phyloP scores from a whole-genome alignment of 2,888 invertebrate genomes.

The Eristalinus aeneus region DNA sequence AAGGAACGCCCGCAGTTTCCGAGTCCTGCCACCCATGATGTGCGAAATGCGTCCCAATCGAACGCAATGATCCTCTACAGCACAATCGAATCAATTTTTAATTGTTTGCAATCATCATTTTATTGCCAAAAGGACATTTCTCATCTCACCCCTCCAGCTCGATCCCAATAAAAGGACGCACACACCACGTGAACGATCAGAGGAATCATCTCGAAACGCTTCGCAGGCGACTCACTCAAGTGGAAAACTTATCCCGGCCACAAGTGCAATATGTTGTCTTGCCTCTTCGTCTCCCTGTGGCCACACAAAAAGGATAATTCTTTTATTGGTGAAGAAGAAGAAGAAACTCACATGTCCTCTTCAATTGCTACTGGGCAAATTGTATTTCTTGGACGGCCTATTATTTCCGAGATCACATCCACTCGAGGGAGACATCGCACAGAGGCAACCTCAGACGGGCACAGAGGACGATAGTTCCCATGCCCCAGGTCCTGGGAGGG shows the following conservation, averaged over 20 bases:
- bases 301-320: conserved; percentile 67
- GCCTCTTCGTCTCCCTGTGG: conserved; percentile 33
- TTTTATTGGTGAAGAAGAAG: conserved; percentile 51
- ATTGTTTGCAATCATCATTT: conserved; percentile 67
- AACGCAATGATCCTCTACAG: conserved; percentile 14
- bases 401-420: conserved; percentile 49
- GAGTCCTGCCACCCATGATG: conserved; percentile 47
- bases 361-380: conserved; percentile 73
- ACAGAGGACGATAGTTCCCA: conserved; percentile 53
- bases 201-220: conserved; percentile 34
- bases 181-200: conserved; percentile 5
- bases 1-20: not conserved
- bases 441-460: conserved; percentile 27
- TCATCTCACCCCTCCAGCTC: conserved; percentile 27
- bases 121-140: conserved; percentile 65
- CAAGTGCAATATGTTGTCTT: conserved; percentile 62
- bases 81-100: conserved; percentile 61
- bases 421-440: conserved; percentile 36
- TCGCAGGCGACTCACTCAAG: conserved; percentile 67
- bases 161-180: conserved; percentile 14
- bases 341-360: conserved; percentile 61
- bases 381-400: conserved; percentile 54
- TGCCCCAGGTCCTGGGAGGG: conserved; percentile 33
- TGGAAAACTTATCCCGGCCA: conserved; percentile 60
- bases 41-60: conserved; percentile 4